Percentiles rank a stretch among this genome's conserved stretches.
These are phyloP conservation scores for Eira barbara DNA, from an alignment of 2,113 vertebrate species.

Conservation along the genomic window DNA sequence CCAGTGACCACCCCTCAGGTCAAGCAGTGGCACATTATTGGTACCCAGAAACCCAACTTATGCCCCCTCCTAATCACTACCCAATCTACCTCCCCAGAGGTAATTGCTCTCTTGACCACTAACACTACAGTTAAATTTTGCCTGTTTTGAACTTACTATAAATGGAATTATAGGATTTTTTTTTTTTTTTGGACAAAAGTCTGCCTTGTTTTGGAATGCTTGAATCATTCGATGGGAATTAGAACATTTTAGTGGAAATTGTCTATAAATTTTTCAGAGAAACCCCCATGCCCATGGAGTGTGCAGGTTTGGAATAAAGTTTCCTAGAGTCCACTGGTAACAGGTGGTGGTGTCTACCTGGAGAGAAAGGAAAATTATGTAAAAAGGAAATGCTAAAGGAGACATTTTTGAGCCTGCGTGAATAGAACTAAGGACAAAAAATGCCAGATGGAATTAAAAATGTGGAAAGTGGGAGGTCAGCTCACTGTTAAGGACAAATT, in stretches of 20 bases:
- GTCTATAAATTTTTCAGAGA: not conserved
- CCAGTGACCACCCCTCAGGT: rapidly evolving
- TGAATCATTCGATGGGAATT: not conserved
- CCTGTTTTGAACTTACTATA: not conserved
- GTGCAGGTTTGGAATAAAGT: not conserved
- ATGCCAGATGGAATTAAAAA: not conserved
- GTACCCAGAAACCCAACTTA: not conserved
- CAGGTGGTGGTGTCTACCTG: not conserved
- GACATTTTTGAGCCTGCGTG: not conserved
- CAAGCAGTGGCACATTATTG: not conserved
- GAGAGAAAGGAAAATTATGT: not conserved
- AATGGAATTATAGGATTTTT: not conserved
- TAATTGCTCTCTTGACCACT: not conserved
- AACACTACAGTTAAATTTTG: not conserved
- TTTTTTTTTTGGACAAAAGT: not conserved
- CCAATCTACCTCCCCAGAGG: not conserved
- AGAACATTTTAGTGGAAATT: not conserved
- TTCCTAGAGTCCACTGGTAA: not conserved
- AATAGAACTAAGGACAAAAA: not conserved
- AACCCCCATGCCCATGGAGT: rapidly evolving
- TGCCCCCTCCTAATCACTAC: rapidly evolving
- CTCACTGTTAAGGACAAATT: not conserved
- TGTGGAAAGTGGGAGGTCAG: not conserved
- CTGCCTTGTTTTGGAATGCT: not conserved
- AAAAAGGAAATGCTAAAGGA: not conserved